Evolutionary conservation across 1,140 invertebrate genomes (phyloP), one percentile per base, ranked within the genome.

Genomic region (Sminthurinus signatus): DNA sequence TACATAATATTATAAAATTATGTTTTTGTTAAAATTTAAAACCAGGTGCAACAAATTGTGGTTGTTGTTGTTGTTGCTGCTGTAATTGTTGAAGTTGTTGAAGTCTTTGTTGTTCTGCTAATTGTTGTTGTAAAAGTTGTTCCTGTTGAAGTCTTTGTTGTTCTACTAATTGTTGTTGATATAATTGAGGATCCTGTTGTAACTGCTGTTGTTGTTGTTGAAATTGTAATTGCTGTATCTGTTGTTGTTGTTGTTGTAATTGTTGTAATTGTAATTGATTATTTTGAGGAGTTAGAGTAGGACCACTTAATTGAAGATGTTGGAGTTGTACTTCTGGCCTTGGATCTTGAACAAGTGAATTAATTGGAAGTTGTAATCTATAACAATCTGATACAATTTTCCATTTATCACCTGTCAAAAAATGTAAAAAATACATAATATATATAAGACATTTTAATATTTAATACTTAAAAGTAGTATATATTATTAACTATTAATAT

Each of bases 361-460:
- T 46, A 43, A 71, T 15, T 43, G 67, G 62, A 72, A 87, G 85
- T 81, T 90, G 86, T 70, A 86, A 79, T 73, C 89, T 80, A 73
- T 87, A 91, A 68, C 83, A 87, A 74, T 93, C 90, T 48, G 84
- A 89, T 25, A 88, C 88, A 64, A 93, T 89, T 79, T 91, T 91
- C 89, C 89, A 93, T 74, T 91, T 90, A 62, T 89, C 87, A n/a
- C n/a, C n/a, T n/a, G n/a, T n/a, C n/a, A n/a, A n/a, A n/a, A n/a
- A n/a, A n/a, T n/a, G n/a, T n/a, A n/a, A n/a, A n/a, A n/a, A n/a
- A n/a, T n/a, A n/a, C n/a, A n/a, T n/a, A n/a, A n/a, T n/a, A n/a
- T n/a, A n/a, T n/a, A n/a, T n/a, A n/a, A n/a, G n/a, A n/a, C n/a
- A n/a, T n/a, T n/a, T n/a, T n/a, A n/a, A n/a, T n/a, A n/a, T n/a